Base-by-base conservation (phyloP, 2,113 vertebrate species). In the Irena cyanogastra region DNA sequence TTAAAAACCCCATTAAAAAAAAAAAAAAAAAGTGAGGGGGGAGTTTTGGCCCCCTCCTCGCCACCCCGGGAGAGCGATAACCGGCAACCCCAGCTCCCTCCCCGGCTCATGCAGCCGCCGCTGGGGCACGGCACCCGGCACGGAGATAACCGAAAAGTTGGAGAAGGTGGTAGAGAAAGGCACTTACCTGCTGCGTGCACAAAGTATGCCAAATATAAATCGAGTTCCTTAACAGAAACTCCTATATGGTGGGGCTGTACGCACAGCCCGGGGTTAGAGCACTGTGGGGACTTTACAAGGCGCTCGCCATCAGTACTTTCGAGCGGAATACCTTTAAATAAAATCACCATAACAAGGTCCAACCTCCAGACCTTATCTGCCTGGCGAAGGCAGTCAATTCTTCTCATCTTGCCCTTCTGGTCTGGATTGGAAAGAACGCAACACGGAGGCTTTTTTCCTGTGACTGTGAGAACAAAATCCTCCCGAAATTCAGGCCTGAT, bases 311-410 rank as follows among this genome's bases (percentile, higher is more conserved):
- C 99, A 98, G 99, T 99, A 98, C 99, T 99, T 98, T 99, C 99
- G 79, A 99, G 99, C 87, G 99, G 99, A 98, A 99, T 99, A 98
- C 99, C 99, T 98, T 99, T 99, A 98, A 99, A 99, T 98, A 99
- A 98, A 98, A 99, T 99, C 98, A 99, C 99, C 99, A 99, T 99
- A 97, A 99, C 99, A 97, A 99, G 98, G 99, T 99, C 99, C 98
- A 99, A 98, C 94, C 99, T 98, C 99, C 99, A 99, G 96, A 99
- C 99, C 96, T 99, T 99, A 98, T 99, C 99, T 91, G 99, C 99
- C 98, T 99, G 99, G 88, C 99, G 99, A 96, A 99, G 98, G 97
- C 99, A 99, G 98, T 99, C 99, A 97, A 99, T 99, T 96, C 99
- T 98, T 97, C 99, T 98, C 99, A 99, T 99, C 98, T 99, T 99